phyloP scores from a whole-genome alignment of 1,140 invertebrate species.

The Ceratoteleas bidentatus region DNA sequence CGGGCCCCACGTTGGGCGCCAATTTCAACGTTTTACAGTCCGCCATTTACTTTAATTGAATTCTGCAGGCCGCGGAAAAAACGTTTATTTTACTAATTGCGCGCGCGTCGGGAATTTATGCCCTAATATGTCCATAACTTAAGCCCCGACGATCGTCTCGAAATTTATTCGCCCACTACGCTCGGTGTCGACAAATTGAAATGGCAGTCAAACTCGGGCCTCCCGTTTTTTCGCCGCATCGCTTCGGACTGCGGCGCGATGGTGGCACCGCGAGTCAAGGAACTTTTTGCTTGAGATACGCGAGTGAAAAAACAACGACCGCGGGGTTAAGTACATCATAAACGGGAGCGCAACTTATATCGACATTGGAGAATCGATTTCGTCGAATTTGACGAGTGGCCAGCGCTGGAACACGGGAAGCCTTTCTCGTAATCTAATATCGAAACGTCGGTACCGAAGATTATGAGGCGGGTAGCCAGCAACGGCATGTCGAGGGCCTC shows the following conservation, averaged over 20 bases:
- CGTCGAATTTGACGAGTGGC: slow-evolving; percentile 10
- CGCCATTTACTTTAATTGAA: slow-evolving; percentile 37
- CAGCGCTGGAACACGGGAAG: slow-evolving; percentile 49
- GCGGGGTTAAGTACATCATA: no score
- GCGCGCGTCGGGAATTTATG: slow-evolving; percentile 14
- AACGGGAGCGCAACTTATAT: no score
- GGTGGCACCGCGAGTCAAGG: no score
- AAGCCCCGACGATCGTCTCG: background rate
- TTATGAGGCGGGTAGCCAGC: slow-evolving; percentile 56
- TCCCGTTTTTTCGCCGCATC: no score
- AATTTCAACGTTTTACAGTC: slow-evolving; percentile 42
- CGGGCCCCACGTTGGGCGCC: slow-evolving; percentile 25
- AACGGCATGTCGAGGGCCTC: slow-evolving; percentile 53
- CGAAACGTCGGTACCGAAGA: slow-evolving; percentile 58
- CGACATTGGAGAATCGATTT: background rate
- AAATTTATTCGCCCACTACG: background rate
- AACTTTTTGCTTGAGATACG: no score
- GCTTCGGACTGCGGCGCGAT: no score
- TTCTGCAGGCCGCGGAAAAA: slow-evolving; percentile 20
- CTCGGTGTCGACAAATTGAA: background rate
- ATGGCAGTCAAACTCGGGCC: no score
- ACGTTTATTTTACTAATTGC: slow-evolving; percentile 35
- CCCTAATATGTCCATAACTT: slow-evolving; percentile 16
- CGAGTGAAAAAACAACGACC: no score
- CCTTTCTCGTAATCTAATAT: slow-evolving; percentile 68